Base-by-base conservation (phyloP, 2,888 invertebrate species). In the Mythimna ferrago region DNA sequence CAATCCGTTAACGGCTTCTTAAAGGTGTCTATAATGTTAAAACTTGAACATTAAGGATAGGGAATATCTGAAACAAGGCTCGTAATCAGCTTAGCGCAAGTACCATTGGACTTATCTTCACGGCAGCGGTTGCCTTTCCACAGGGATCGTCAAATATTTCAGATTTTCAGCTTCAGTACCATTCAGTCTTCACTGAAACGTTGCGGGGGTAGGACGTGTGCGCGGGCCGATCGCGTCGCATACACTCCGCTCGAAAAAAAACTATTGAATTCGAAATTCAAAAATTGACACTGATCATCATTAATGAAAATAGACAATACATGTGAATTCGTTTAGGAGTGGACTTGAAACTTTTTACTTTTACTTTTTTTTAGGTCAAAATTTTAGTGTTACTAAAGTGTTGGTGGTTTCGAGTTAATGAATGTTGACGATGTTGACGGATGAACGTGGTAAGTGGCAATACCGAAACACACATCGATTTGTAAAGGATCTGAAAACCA, bases 1-100 rank as follows among this genome's bases (percentile, higher is more conserved):
- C 58, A 83, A 72, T 61, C 66, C 51, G 44, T 26, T 62, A 70
- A 72, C 11, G 41, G 41, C 53, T 63, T 38, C 71, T 73, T 65
- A 62, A 76, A 68, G 57, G 80, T 76, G 77, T 64, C 68, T 62
- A 64, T 82, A 85, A 84, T 82, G 80, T 76, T 76, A 66, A 80
- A 78, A 74, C 65, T 76, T 75, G 62, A 80, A 71, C 63, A 70
- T 72, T 73, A 58, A 35, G 81, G 65, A 81, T 71, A 84, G 83
- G 84, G 83, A 88, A 71, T 84, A 89, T 88, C 88, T 87, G 82
- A 89, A 89, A 87, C 89, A 89, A 87, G 86, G 68, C 73, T 84
- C 83, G 86, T 93, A 92, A 93, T 92, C 89, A 91, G 93, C 92
- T 94, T 93, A 94, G 89, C 88, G 88, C 87, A 85, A 90, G 90